These are phyloP conservation scores for Ondatra zibethicus DNA, from an alignment of 2,113 vertebrate species.

Conservation along the genomic window DNA sequence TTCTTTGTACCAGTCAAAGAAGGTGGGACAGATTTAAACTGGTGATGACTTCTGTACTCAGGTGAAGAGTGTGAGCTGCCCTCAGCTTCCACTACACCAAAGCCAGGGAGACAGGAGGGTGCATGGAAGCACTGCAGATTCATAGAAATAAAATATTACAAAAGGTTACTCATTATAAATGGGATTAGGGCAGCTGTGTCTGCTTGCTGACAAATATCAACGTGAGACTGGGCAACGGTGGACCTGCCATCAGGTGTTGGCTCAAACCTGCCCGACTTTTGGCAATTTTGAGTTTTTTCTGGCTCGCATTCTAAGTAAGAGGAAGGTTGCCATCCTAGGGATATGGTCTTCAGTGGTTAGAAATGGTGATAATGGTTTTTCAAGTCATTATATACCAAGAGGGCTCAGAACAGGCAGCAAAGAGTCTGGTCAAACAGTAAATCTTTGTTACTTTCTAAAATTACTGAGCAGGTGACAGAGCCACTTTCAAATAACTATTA, in stretches of 20 bases:
- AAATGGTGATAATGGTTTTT: neutral
- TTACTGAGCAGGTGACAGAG: neutral
- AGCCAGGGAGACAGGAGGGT: neutral
- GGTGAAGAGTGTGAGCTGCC: neutral
- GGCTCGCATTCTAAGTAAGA: neutral
- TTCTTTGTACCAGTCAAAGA: neutral
- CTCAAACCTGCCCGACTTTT: neutral
- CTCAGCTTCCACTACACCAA: neutral
- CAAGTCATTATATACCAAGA: neutral
- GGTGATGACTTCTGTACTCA: neutral
- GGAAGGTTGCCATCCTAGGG: neutral
- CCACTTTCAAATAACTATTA: neutral
- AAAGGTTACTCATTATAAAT: neutral
- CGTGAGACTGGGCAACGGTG: neutral
- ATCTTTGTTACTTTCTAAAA: neutral
- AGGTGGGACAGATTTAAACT: neutral
- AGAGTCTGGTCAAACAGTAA: neutral
- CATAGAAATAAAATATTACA: neutral
- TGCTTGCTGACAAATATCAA: neutral
- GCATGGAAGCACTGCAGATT: neutral
- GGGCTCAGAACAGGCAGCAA: neutral
- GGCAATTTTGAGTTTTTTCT: neutral
- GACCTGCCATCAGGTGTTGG: neutral
- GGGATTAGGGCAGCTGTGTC: neutral
- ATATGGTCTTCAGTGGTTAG: neutral